phyloP scores from a whole-genome alignment of 1,140 invertebrate genomes.

The Drosophila subpulchrella region DNA sequence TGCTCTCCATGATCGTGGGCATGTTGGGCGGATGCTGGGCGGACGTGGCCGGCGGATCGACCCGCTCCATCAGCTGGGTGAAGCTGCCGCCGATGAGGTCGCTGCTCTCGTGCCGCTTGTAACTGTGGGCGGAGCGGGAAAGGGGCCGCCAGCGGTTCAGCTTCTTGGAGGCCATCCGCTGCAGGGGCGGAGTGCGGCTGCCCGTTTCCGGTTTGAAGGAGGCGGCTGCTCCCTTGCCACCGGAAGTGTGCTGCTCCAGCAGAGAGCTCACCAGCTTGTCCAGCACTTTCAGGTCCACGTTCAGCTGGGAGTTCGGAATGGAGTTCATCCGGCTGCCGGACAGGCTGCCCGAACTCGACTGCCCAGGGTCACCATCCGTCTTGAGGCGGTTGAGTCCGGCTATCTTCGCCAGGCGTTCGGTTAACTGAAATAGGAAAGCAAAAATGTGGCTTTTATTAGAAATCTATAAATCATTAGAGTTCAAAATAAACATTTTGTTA shows the following conservation, averaged over 20 bases:
- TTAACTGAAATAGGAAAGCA: neutral
- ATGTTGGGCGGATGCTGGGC: constrained; percentile 62
- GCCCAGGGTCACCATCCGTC: constrained; percentile 44
- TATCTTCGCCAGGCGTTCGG: constrained; percentile 75
- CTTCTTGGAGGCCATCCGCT: constrained; percentile 68
- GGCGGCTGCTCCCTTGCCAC: neutral
- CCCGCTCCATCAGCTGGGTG: constrained; percentile 63
- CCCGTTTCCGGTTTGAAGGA: constrained; percentile 26
- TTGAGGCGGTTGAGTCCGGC: constrained; percentile 69
- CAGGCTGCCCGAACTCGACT: constrained; percentile 52
- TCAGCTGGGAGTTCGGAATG: constrained; percentile 72
- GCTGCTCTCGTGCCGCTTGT: constrained; percentile 34
- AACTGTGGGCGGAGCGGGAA: constrained; percentile 76
- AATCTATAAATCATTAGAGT: neutral
- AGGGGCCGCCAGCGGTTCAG: constrained; percentile 77
- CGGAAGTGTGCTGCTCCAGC: constrained; percentile 69
- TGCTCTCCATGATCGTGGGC: constrained; percentile 82
- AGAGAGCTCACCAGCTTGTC: constrained; percentile 79
- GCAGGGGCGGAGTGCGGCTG: constrained; percentile 53
- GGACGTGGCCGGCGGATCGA: constrained; percentile 34
- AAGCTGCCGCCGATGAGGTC: constrained; percentile 48
- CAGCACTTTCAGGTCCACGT: constrained; percentile 73
- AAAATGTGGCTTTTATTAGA: neutral
- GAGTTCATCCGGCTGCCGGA: constrained; percentile 76
- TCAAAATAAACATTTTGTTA: too few species aligned